A percentile compares a stretch with the other conserved stretches of the same genome.
Evolutionary conservation across 2,113 vertebrate species (phyloP).

Genomic region (Hemiprocne comata): DNA sequence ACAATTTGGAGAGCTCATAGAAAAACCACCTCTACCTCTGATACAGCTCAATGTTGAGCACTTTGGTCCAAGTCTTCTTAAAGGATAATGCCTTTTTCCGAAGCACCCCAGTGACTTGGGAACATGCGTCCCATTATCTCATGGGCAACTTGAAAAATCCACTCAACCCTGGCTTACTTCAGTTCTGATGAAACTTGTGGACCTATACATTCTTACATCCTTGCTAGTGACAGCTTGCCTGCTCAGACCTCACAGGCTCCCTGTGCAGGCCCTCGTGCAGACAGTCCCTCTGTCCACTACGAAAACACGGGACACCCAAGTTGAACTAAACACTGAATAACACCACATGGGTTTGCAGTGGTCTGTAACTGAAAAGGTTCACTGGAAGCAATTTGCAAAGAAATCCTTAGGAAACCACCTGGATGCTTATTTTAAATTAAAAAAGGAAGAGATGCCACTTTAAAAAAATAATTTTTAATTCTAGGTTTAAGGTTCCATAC

Average conservation of each 20-base stretch:
- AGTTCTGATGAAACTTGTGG: neutral
- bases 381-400: conserved; percentile 84
- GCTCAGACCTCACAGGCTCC: neutral
- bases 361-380: conserved; percentile 81
- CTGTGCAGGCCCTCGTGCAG: neutral
- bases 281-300: conserved; percentile 60
- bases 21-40: neutral
- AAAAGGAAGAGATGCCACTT: conserved; percentile 85
- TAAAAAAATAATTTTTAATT: conserved; percentile 79
- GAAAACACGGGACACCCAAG: conserved; percentile 80
- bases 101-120: neutral
- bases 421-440: conserved; percentile 82
- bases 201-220: neutral
- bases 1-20: neutral
- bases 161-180: neutral
- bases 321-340: conserved; percentile 73
- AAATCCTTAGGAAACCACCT: conserved; percentile 84
- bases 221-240: neutral
- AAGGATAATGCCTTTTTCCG: neutral
- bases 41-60: neutral
- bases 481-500: conserved; percentile 78
- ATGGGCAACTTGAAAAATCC: neutral
- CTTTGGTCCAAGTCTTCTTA: neutral
- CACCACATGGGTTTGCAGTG: conserved; percentile 79
- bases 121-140: neutral